Base-by-base conservation (phyloP, 2,888 invertebrate species). In the Hyposoter dolosus region DNA sequence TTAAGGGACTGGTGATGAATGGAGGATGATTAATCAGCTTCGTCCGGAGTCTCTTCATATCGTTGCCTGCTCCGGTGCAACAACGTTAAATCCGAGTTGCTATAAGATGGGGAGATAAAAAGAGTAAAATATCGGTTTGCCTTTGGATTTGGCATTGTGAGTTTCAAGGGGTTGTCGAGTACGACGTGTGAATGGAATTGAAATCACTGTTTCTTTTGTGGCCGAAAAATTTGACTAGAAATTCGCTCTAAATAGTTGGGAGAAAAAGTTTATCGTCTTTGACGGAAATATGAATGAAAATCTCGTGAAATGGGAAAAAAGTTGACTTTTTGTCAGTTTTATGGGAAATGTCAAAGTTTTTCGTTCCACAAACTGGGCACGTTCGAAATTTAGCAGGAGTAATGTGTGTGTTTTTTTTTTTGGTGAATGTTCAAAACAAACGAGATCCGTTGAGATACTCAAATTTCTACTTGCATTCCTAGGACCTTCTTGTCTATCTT, bases 1-100 rank as follows among this genome's bases (percentile, higher is more conserved):
- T 63, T 72, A 47, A 85, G 75, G 71, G 78, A 87, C 87, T 83
- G 82, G 75, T 81, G 78, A 82, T 83, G 77, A 83, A 83, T 78
- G 66, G 75, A 69, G 74, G 71, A 82, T 82, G 78, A 86, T 86
- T 93, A 84, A 86, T 86, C 69, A 78, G 68, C 68, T 74, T 74
- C 77, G 75, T 56, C 3, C 17, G 84, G 78, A 85, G 35, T 83
- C 82, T 74, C 66, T 79, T 74, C 47, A 50, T 45, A 4, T 35
- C 7, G 32, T 32, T 28, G 28, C 19, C n/a, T 35, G 19, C 15
- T 47, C 47, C 35, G 0, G 28, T 5, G 35, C 45, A 32, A 35
- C 10, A 45, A 65, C 32, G 10, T 32, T 12, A 0, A 76, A 40
- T 40, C 23, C 28, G 15, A 40, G 23, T 60, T 23, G 6, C 9